Conservation (phyloP, 1,140 invertebrate species). For the Brachionus angularis region DNA sequence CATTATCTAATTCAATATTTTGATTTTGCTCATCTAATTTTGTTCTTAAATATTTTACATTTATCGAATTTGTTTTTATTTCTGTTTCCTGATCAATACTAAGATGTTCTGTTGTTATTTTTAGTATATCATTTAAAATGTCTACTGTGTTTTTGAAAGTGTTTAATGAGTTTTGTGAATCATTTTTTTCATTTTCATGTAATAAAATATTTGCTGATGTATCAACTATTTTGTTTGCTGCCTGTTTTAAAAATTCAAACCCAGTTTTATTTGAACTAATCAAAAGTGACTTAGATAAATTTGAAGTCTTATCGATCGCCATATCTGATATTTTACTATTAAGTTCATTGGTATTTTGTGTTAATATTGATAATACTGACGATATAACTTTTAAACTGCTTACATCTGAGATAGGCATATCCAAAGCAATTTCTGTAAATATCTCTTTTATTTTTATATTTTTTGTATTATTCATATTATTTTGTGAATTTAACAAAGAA, state of each 20-base stretch:
- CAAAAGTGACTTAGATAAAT: neutral
- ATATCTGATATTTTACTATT: neutral
- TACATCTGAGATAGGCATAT: neutral
- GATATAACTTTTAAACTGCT: constrained; percentile 16
- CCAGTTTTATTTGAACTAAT: neutral
- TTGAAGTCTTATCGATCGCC: neutral
- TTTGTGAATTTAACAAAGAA: neutral
- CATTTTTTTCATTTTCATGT: neutral
- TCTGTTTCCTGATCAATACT: no score
- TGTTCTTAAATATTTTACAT: no score
- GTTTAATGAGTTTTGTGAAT: neutral
- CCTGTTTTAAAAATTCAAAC: constrained; percentile 21
- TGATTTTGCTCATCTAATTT: no score
- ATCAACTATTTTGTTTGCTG: constrained; percentile 10
- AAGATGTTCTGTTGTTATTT: no score
- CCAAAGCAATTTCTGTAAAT: neutral
- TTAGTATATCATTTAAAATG: neutral
- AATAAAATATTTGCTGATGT: neutral
- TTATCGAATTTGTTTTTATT: no score
- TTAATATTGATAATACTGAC: neutral
- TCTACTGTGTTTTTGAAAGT: neutral
- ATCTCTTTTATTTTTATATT: constrained; percentile 6
- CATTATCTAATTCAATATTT: no score
- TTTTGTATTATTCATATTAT: neutral
- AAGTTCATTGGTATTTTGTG: neutral